phyloP scores from a whole-genome alignment of 2,797 vertebrate genomes.

The Rhinichthys osculus region DNA sequence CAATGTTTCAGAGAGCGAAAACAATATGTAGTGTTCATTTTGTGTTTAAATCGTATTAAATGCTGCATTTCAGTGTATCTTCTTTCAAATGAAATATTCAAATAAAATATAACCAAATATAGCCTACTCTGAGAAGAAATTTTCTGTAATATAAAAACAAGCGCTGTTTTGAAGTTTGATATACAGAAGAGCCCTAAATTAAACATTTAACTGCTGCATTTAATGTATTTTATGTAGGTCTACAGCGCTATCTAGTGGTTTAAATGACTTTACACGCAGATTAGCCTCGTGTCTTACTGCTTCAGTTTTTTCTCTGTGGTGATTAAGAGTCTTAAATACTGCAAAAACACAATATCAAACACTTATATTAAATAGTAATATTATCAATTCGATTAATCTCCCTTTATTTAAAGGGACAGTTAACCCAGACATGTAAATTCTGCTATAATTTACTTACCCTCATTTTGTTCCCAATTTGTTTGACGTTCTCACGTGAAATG shows the following conservation, averaged over 20 bases:
- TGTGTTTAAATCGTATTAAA: slow-evolving; percentile 31
- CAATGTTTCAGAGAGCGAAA: neutral
- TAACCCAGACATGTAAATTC: neutral
- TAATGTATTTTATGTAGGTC: slow-evolving; percentile 31
- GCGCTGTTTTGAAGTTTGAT: neutral
- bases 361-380: too few species aligned
- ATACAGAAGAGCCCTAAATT: neutral
- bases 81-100: slow-evolving; percentile 1
- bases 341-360: neutral
- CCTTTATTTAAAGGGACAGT: neutral
- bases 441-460: neutral
- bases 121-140: neutral
- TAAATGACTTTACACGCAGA: neutral
- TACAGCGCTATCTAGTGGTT: slow-evolving; percentile 61
- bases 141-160: slow-evolving; percentile 23
- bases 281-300: neutral
- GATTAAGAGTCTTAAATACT: neutral
- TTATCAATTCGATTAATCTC: neutral
- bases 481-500: neutral
- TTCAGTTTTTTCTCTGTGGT: neutral
- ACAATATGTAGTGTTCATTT: slow-evolving; percentile 10
- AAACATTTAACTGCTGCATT: neutral
- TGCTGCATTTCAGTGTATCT: slow-evolving; percentile 12
- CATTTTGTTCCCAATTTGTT: neutral
- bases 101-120: slow-evolving; percentile 17